Evolutionary conservation across 2,888 invertebrate genomes (phyloP), one percentile per base, ranked within the genome.

Genomic region (Elegia similella): DNA sequence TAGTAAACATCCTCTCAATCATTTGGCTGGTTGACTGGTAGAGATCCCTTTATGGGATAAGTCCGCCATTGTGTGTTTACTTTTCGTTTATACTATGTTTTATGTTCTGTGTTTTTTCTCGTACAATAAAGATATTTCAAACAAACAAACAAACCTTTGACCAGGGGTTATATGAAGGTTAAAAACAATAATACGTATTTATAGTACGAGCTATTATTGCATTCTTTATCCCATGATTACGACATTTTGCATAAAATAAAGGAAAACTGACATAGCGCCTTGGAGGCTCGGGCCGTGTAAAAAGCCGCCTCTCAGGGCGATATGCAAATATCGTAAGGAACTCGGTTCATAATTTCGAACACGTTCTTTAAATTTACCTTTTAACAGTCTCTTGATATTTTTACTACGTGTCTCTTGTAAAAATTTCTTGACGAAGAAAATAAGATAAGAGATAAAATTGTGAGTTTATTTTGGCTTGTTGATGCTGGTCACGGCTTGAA

Each of bases 281-380:
- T 29, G 12, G 46, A 7, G 48, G 32, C 16, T 13, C 15, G 48
- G 17, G 42, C 23, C 12, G 47, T 42, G 34, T 55, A 46, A 48
- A 48, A 56, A 54, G 30, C 38, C 42, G 47, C 55, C 56, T 56
- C 68, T 62, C 60, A 61, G 70, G 70, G 75, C 71, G 69, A 72
- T 77, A 83, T 82, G 82, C 73, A 79, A 83, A 82, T 80, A 75
- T 61, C 68, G 63, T 73, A 75, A 76, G 73, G 76, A 80, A 75
- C 59, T 48, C 63, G 64, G 69, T 70, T 84, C 83, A 77, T 82
- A 80, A 86, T 85, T 86, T 84, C 66, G 73, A 75, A 80, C 86
- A 86, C 85, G 86, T 84, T 78, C 73, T 80, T 78, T 76, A 85
- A 86, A 85, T 87, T 85, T 80, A 82, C 82, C 82, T 85, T 80